These are phyloP conservation scores for Scaptomyza polygonia DNA, from an alignment of 2,888 invertebrate species.

Conservation along the genomic window DNA sequence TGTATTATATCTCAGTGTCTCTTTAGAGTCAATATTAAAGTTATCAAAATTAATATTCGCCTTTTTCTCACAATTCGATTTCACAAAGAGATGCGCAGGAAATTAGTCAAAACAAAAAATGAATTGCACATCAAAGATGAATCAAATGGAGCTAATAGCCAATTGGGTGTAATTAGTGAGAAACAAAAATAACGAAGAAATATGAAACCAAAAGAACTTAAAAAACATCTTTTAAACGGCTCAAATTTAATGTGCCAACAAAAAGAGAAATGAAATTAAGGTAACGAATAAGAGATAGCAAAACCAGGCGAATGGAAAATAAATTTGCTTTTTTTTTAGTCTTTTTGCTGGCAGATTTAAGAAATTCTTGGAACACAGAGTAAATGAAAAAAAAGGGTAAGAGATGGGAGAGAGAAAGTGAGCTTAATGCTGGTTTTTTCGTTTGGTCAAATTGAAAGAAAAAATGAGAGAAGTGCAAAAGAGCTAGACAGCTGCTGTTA, in stretches of 20 bases:
- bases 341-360: no score
- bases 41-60: not conserved
- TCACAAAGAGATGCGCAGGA: not conserved
- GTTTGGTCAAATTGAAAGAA: no score
- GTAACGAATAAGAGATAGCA: no score
- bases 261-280: no score
- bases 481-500: not conserved
- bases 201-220: not conserved
- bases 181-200: not conserved
- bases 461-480: not conserved
- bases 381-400: not conserved
- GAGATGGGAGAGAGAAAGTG: no score
- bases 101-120: not conserved
- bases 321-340: not conserved
- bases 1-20: no score
- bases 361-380: not conserved
- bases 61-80: no score
- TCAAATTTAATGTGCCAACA: no score
- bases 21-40: not conserved
- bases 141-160: slow-evolving; percentile 20
- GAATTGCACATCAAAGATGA: slow-evolving; percentile 13
- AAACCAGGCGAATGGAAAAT: not conserved
- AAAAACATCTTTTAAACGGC: not conserved
- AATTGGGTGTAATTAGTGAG: slow-evolving; percentile 21
- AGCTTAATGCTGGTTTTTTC: no score